Base-by-base conservation (phyloP, 2,888 invertebrate genomes). In the Ectropis crepuscularia region DNA sequence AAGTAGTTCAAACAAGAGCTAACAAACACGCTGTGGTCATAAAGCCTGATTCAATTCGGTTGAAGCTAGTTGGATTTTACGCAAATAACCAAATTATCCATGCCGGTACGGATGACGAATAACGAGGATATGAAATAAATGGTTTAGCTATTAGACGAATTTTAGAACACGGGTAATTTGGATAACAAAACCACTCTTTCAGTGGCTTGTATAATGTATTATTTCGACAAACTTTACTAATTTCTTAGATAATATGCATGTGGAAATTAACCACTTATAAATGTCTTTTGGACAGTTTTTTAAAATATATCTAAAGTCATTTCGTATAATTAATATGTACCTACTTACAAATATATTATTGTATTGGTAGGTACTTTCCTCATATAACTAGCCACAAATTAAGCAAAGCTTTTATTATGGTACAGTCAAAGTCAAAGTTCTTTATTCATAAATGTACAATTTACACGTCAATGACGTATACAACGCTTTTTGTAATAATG, bases 41-140 rank as follows among this genome's bases (percentile, higher is more conserved):
- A 59, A 53, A 43, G 45, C n/a, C 41, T 36, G 12, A 39, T 46
- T 50, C 43, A 53, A 49, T 50, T 57, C 37, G 8, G 42, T 41
- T 47, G 10, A 48, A 53, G 36, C 39, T 43, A 42, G 45, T 43
- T 61, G 41, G 43, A 63, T 68, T 68, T 61, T 63, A 61, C 61
- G 55, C 36, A 45, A 61, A 61, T 61, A 57, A 53, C 48, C 9
- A 49, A 53, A 68, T 61, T 54, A 58, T 53, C 11, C 58, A 54
- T 63, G 43, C 38, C 48, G 38, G 16, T 47, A 6, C 38, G 45
- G 4, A 12, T 7, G n/a, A 12, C 8, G n/a, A 49, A 53, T 59
- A 50, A 54, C 45, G 58, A 48, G 38, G 39, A 49, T 57, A 46
- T 53, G 12, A 8, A 12, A n/a, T 36, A 48, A 50, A 57, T 42